Base-by-base conservation (phyloP, 2,113 vertebrate species). In the Albula goreensis region DNA sequence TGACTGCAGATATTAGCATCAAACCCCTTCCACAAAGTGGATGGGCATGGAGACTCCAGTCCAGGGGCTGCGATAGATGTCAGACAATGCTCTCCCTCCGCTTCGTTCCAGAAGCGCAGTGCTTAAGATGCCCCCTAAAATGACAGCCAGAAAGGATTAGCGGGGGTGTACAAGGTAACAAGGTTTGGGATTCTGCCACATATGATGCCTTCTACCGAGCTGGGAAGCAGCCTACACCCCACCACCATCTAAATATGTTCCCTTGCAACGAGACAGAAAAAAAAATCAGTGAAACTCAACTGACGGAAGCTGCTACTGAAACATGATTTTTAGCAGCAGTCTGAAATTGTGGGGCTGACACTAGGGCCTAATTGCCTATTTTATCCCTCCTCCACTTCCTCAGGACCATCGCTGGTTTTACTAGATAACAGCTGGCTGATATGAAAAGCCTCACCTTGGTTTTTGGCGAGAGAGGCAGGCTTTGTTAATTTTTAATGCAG, bases 401-500 rank as follows among this genome's bases (percentile, higher is more conserved):
- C 22, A 25, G 70, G 70, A 81, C 10, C 79, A 88, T 56, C 51
- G 41, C 81, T 85, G 50, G 11, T 80, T 50, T 13, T n/a, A 87
- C 77, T 50, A n/a, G 52, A 48, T 77, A 89, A 48, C 87, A 66
- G 80, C 88, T 77, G 83, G 85, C 85, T 63, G 81, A 88, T 74
- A 90, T 50, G 57, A 88, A 31, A 83, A 57, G 84, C 88, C 93
- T 91, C 85, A 95, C 93, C 93, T 94, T 95, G 91, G 85, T 83
- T 92, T 94, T 94, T 92, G 92, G 92, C 89, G 94, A 88, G 86
- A 89, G 88, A 90, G 77, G 74, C 80, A 88, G 92, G 90, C 90
- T 92, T 95, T 94, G 94, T 95, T 94, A 90, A 95, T 94, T 93
- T 94, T 93, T 93, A 93, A 95, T 94, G 93, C 91, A 90, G 94